Percentiles rank a stretch among this genome's conserved stretches.
phyloP scores from a whole-genome alignment of 2,113 vertebrate genomes.

The Cochlearius cochlearius region DNA sequence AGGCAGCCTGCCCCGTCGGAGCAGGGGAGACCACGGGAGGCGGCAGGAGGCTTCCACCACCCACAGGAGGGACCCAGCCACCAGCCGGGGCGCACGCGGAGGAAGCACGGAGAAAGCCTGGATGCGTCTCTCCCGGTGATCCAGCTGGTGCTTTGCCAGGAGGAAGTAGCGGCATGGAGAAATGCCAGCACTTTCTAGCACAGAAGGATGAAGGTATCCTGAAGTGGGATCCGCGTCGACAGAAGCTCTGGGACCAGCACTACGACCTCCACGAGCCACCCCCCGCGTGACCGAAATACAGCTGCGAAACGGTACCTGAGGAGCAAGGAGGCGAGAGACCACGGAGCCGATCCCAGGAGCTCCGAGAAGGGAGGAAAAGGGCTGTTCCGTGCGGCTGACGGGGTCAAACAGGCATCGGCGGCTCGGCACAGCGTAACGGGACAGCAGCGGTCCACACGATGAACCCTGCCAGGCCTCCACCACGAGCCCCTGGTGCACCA shows the following conservation, averaged over 20 bases:
- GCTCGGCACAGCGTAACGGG: fast-evolving
- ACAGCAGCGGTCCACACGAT: fast-evolving
- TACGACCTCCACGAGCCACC: not conserved
- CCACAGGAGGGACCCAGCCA: not conserved
- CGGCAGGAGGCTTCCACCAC: not conserved
- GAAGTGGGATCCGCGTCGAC: not conserved
- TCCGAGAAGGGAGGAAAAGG: not conserved
- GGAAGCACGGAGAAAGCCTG: not conserved
- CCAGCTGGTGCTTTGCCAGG: constrained; percentile 8
- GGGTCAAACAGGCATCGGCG: not conserved
- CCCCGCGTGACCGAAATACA: not conserved
- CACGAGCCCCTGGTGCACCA: not conserved
- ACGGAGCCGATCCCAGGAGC: not conserved
- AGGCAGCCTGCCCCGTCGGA: not conserved
- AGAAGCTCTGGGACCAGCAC: not conserved
- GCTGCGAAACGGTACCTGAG: not conserved
- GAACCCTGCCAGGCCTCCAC: not conserved
- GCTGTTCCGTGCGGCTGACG: not conserved
- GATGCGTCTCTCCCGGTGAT: not conserved
- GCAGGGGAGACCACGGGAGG: not conserved
- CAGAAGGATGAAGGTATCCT: not conserved
- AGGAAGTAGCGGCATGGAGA: not conserved
- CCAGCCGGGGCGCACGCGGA: not conserved
- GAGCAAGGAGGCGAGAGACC: not conserved
- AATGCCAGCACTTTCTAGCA: not conserved